These are phyloP conservation scores for Microtus oregoni DNA, from an alignment of 2,113 vertebrate genomes.

Conservation along the genomic window DNA sequence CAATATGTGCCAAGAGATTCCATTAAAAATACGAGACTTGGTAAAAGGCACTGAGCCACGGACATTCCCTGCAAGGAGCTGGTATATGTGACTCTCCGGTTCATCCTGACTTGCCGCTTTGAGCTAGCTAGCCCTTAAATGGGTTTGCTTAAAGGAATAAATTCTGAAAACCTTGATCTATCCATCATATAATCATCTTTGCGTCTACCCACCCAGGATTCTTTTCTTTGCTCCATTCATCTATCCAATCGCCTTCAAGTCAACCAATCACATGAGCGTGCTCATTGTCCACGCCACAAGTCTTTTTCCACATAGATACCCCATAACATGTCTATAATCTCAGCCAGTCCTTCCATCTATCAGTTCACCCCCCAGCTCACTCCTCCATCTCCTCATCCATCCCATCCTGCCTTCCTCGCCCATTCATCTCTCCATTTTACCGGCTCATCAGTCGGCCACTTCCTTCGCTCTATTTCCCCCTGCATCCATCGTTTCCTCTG, in stretches of 20 bases:
- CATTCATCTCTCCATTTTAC: not conserved
- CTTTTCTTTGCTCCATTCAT: not conserved
- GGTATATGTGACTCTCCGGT: not conserved
- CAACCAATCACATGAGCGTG: not conserved
- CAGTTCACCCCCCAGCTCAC: not conserved
- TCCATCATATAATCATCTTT: constrained; percentile 7
- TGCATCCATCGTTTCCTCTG: not conserved
- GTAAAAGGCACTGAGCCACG: not conserved
- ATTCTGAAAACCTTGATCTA: constrained; percentile 11
- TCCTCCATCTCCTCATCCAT: not conserved
- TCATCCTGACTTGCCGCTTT: constrained; percentile 8
- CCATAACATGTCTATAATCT: not conserved
- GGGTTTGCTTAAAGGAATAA: not conserved
- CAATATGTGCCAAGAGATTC: not conserved
- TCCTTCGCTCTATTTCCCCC: not conserved
- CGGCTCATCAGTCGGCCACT: not conserved
- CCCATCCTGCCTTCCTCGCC: not conserved
- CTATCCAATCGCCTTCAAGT: constrained; percentile 13
- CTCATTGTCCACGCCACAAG: not conserved
- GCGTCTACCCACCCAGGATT: not conserved
- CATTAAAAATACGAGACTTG: not conserved
- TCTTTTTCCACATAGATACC: not conserved
- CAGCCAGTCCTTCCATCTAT: not conserved
- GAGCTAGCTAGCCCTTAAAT: not conserved
- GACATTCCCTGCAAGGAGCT: not conserved